These are phyloP conservation scores for Sisor rabdophorus DNA, from an alignment of 2,113 vertebrate genomes.

Conservation along the genomic window DNA sequence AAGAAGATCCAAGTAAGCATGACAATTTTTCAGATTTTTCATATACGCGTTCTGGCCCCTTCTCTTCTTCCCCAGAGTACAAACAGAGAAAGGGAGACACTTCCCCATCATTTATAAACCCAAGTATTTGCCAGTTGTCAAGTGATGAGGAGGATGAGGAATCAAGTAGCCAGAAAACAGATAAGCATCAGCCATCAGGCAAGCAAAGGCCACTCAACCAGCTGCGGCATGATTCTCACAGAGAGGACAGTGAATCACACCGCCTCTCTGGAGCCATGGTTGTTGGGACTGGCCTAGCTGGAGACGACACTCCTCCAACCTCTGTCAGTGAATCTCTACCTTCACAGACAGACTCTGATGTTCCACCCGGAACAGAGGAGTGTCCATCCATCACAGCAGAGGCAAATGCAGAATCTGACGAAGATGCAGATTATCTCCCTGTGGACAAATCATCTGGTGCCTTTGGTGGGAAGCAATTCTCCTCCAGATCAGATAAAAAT, in stretches of 20 bases:
- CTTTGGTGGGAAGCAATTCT: slow-evolving; percentile 71
- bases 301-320: slow-evolving; percentile 90
- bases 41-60: slow-evolving; percentile 62
- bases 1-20: slow-evolving; percentile 57
- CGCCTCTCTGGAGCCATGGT: slow-evolving; percentile 58
- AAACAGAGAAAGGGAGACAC: slow-evolving; percentile 82
- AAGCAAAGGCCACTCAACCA: slow-evolving; percentile 73
- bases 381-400: slow-evolving; percentile 84
- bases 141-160: slow-evolving; percentile 83
- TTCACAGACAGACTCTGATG: slow-evolving; percentile 91
- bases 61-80: slow-evolving; percentile 66
- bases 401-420: slow-evolving; percentile 84
- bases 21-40: slow-evolving; percentile 67
- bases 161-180: slow-evolving; percentile 66
- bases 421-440: slow-evolving; percentile 89
- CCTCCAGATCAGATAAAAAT: slow-evolving; percentile 62
- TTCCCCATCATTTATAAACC: slow-evolving; percentile 94
- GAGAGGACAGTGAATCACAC: slow-evolving; percentile 57
- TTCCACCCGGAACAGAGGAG: slow-evolving; percentile 85
- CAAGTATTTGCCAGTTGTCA: slow-evolving; percentile 76
- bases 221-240: slow-evolving; percentile 71
- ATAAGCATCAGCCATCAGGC: slow-evolving; percentile 69
- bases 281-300: slow-evolving; percentile 58
- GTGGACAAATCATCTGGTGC: slow-evolving; percentile 79
- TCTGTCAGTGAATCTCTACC: slow-evolving; percentile 89